A percentile compares a stretch with the other conserved stretches of the same genome.
These are phyloP conservation scores for Periphyllus acericola DNA, from an alignment of 2,888 invertebrate genomes.

Conservation along the genomic window DNA sequence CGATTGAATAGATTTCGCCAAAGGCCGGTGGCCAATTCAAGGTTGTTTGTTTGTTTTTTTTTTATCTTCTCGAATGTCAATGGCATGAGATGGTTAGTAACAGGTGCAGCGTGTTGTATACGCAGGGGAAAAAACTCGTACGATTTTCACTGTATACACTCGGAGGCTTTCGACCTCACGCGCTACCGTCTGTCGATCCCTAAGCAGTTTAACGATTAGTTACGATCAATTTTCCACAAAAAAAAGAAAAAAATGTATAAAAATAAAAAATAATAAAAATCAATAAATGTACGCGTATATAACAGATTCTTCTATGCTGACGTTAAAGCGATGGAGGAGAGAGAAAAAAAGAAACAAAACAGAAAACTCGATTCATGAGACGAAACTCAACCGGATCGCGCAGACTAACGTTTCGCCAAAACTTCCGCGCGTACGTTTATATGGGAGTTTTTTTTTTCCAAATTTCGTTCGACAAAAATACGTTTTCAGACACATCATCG, in stretches of 20 bases:
- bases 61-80: slow-evolving; percentile 16
- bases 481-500: too few species aligned
- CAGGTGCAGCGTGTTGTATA: background rate
- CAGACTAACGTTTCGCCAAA: slow-evolving; percentile 18
- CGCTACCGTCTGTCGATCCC: slow-evolving; percentile 1
- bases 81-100: background rate
- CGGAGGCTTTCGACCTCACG: slow-evolving; percentile 50
- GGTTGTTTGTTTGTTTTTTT: background rate
- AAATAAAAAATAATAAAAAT: too few species aligned
- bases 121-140: slow-evolving; percentile 8
- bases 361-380: background rate
- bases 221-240: slow-evolving; percentile 47
- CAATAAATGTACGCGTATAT: background rate
- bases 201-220: slow-evolving; percentile 56
- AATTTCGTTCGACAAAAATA: background rate
- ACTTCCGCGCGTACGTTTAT: background rate
- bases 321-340: too few species aligned
- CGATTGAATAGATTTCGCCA: slow-evolving; percentile 20
- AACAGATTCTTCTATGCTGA: background rate
- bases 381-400: background rate
- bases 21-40: slow-evolving; percentile 54
- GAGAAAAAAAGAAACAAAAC: background rate
- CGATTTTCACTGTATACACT: slow-evolving; percentile 8
- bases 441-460: background rate
- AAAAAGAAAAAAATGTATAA: slow-evolving; percentile 20